Evolutionary conservation across 1,140 invertebrate species (phyloP).

Genomic region (Hylyphantes graminicola): DNA sequence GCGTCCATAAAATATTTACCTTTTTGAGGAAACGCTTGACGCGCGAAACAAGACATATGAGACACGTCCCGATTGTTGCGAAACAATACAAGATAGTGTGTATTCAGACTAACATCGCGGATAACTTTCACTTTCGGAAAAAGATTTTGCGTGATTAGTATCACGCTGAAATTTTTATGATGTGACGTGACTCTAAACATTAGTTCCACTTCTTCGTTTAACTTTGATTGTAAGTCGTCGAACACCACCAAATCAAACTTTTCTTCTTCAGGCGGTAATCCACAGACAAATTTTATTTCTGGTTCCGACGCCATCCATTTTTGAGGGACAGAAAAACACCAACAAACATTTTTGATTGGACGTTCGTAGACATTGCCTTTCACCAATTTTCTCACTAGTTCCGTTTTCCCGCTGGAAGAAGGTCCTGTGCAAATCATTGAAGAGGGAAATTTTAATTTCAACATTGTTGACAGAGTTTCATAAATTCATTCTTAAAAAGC

Average conservation of each 20-base stretch:
- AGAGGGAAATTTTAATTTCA: neutral
- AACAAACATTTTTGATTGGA: neutral
- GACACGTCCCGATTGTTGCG: neutral
- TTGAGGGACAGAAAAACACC: neutral
- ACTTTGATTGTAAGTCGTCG: neutral
- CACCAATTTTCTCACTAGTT: neutral
- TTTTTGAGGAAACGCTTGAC: neutral
- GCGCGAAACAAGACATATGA: neutral
- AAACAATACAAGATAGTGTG: neutral
- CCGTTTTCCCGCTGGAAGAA: neutral
- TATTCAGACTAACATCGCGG: neutral
- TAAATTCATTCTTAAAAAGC: neutral
- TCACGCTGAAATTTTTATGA: conserved; percentile 16
- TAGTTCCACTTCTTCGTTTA: neutral
- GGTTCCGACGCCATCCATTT: neutral
- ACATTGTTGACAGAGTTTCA: neutral
- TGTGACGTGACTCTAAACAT: neutral
- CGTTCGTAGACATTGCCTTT: neutral
- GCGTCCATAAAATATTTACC: neutral
- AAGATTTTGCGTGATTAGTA: neutral
- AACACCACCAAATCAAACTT: neutral
- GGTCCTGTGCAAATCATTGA: neutral
- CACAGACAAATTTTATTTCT: neutral
- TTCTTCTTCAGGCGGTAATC: neutral
- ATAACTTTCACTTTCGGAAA: neutral